Evolutionary conservation across 1,140 invertebrate species (phyloP), one percentile per base, ranked within the genome.

Genomic region (Heliothis subflexa): DNA sequence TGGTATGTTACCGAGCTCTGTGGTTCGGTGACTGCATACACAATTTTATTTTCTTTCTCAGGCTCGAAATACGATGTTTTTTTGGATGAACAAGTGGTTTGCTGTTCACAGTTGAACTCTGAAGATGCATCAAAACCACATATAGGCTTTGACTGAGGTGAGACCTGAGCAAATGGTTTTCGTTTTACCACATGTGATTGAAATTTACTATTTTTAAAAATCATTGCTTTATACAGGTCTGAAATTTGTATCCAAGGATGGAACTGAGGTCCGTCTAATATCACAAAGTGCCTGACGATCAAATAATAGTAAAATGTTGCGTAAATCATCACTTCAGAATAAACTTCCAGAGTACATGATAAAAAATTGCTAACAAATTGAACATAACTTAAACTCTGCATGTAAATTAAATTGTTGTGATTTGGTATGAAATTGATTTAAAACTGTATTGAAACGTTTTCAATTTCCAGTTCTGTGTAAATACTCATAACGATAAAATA

Each of bases 321-420:
- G 62, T 66, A 66, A 40, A 16, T 10, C 62, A 66, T 66, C 11
- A 66, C 62, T 66, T 66, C 11, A 18, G 40, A 66, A 45, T 10
- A 4, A 47, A 18, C 5, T 40, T 18, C 47, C 62, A 47, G 7
- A 18, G 50, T 11, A 55, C 7, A 18, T 55, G 16, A 5, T 40
- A 9, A 40, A 40, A 9, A 40, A 40, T 40, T 9, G 5, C 33
- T 40, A 40, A 40, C 5, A 40, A 40, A 40, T 40, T 40, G 9
- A 40, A 40, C 9, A 25, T 28, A 13, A 28, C 14, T 28, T 12
- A 7, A 28, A 0, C 21, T 59, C 2, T 10, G 14, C 21, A 18
- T 55, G 21, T 25, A 25, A 25, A 25, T 25, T 11, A 18, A 10
- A 59, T 59, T 59, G 55, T 59, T 59, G 55, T 59, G 55, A 13